Evolutionary conservation across 2,888 invertebrate genomes (phyloP).

Genomic region (Nipponacmea schrenckii): DNA sequence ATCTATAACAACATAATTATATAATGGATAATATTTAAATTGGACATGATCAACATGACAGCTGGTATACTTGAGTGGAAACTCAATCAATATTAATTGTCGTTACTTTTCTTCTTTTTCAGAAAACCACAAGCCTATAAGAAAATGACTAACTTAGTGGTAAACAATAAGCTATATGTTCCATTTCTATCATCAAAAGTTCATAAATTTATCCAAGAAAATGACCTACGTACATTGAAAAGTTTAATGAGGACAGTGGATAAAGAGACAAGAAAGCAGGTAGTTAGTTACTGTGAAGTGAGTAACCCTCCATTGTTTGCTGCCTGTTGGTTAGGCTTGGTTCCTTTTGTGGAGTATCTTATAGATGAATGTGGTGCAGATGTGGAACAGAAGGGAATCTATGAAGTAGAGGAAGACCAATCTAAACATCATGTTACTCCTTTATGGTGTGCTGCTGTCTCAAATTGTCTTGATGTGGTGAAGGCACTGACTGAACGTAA

Average conservation of each 20-base stretch:
- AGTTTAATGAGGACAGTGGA: neutral
- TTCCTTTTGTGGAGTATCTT: slow-evolving; percentile 81
- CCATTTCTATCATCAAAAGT: slow-evolving; percentile 32
- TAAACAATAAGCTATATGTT: neutral
- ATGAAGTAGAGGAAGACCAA: slow-evolving; percentile 82
- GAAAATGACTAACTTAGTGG: too few relatives aligned
- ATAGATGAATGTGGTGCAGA: slow-evolving; percentile 84
- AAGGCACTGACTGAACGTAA: slow-evolving; percentile 82
- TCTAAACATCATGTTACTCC: slow-evolving; percentile 86
- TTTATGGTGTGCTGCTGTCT: slow-evolving; percentile 91
- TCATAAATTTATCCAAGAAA: slow-evolving; percentile 45
- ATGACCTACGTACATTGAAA: slow-evolving; percentile 21
- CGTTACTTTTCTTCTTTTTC: too few relatives aligned
- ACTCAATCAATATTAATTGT: too few relatives aligned
- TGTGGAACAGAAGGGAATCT: slow-evolving; percentile 81
- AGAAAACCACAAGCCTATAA: too few relatives aligned
- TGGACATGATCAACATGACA: too few relatives aligned
- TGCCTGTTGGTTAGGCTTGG: slow-evolving; percentile 49
- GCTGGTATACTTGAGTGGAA: too few relatives aligned
- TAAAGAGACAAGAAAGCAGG: neutral
- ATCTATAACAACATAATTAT: too few relatives aligned
- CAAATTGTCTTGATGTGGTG: slow-evolving; percentile 82
- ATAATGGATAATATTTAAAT: too few relatives aligned
- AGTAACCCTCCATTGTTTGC: slow-evolving; percentile 55
- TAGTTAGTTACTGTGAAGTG: neutral